phyloP scores from a whole-genome alignment of 2,888 invertebrate species.

The Metallyticus violacea region DNA sequence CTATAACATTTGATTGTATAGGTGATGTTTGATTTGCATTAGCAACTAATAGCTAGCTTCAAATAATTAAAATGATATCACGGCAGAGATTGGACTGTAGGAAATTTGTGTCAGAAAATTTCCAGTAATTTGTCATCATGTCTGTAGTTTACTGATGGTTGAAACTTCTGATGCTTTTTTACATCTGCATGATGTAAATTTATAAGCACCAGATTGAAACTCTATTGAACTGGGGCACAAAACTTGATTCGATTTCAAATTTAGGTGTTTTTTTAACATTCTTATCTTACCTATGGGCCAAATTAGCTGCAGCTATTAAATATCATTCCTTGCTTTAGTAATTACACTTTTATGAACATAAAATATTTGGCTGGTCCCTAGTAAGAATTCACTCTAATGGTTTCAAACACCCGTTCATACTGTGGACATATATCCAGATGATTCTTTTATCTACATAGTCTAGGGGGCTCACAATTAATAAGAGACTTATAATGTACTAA shows the following conservation, averaged over 20 bases:
- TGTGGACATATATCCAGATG: neutral
- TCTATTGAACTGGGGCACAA: neutral
- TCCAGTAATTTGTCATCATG: neutral
- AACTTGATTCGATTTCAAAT: neutral
- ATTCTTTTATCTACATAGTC: neutral
- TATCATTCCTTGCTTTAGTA: neutral
- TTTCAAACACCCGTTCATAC: neutral
- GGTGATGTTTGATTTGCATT: neutral
- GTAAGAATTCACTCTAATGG: slow-evolving; percentile 26
- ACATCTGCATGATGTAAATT: neutral
- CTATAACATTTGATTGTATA: neutral
- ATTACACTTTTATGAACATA: neutral
- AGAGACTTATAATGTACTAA: neutral
- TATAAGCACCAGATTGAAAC: neutral
- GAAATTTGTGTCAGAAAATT: neutral
- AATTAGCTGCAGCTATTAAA: neutral
- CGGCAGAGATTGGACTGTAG: neutral
- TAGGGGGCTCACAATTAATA: neutral
- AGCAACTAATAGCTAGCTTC: neutral
- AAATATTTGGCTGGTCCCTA: slow-evolving; percentile 30
- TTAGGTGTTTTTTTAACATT: neutral
- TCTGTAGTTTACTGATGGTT: neutral
- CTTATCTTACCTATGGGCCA: neutral
- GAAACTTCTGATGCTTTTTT: neutral
- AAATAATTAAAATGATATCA: neutral